Evolutionary conservation across 2,888 invertebrate species (phyloP).

Genomic region (Acleris holmiana): DNA sequence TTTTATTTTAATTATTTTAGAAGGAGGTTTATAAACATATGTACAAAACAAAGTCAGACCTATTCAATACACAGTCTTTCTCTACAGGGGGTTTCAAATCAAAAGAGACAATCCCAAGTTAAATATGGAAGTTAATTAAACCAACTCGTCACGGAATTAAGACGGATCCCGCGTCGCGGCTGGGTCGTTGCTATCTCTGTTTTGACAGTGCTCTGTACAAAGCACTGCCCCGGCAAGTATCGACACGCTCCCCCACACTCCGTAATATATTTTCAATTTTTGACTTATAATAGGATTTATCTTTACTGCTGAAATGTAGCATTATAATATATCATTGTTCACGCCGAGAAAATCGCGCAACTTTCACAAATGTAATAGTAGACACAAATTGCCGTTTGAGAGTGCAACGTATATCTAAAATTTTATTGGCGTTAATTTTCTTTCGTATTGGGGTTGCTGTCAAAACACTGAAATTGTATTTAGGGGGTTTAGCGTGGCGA

Average conservation of each 20-base stretch:
- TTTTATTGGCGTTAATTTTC: conserved; percentile 40
- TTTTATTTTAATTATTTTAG: too few species aligned
- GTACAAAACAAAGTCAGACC: too few species aligned
- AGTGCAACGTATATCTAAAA: conserved; percentile 40
- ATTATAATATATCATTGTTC: conserved; percentile 37
- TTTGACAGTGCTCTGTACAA: conserved; percentile 71
- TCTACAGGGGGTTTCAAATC: conserved; percentile 1
- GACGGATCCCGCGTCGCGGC: conserved; percentile 48
- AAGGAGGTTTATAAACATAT: too few species aligned
- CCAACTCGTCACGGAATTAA: conserved; percentile 56
- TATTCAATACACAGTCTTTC: too few species aligned
- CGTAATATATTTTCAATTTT: conserved; percentile 82
- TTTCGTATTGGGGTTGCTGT: conserved; percentile 21
- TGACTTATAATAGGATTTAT: conserved; percentile 73
- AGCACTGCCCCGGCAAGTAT: conserved; percentile 58
- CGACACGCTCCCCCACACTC: conserved; percentile 63
- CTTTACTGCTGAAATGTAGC: conserved; percentile 37
- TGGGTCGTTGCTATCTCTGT: conserved; percentile 66
- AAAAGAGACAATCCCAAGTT: conserved; percentile 9
- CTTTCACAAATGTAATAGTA: conserved; percentile 37
- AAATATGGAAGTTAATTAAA: conserved; percentile 49
- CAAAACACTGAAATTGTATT: conserved; percentile 4
- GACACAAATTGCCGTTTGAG: conserved; percentile 23
- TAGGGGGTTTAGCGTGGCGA: neutral
- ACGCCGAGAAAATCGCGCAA: conserved; percentile 36